Evolutionary conservation across 1,140 invertebrate species (phyloP), one percentile per base, ranked within the genome.

Genomic region (Trinorchestia longiramus): DNA sequence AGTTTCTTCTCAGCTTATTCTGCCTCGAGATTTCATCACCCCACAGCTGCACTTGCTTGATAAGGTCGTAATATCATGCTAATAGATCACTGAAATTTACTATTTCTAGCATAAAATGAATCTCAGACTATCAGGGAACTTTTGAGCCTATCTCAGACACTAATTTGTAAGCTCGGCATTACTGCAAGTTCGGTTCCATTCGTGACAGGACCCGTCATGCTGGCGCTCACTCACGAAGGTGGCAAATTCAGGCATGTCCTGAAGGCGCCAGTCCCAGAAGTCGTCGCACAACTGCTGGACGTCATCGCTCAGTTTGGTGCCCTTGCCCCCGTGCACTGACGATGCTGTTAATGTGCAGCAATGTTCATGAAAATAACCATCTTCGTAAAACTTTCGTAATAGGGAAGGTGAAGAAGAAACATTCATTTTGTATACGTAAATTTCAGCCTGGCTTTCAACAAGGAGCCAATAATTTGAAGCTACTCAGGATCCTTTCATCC

Each of bases 221-320:
- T 11, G 28, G 1, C 62, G 15, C 62, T 77, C 41, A 95, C 95
- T 95, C 87, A 95, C 95, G n/a, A 95, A 95, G 0, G 95, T 95
- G 41, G 95, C 95, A 40, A 95, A 95, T 43, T 95, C 57, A 11
- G 95, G 95, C 95, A 95, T 95, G 57, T 95, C 95, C 53, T 87
- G 57, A 8, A 95, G 57, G 19, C 95, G 43, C 95, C 95, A 95
- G 43, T 95, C 15, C 95, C 95, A 95, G 95, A 87, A 95, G 57
- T 87, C 95, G 47, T 95, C 95, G 53, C 95, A 95, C 41, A 95
- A 57, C 95, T 57, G 45, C 57, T 45, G 57, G 8, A 95, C 95
- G 17, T 95, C 95, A 88, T 8, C 41, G 53, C 57, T 87, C 41
- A 95, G 53, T 53, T 90, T 41, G 6, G 88, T 28, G 41, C 88